Evolutionary conservation across 2,797 vertebrate species (phyloP).

Genomic region (Lates japonicus): DNA sequence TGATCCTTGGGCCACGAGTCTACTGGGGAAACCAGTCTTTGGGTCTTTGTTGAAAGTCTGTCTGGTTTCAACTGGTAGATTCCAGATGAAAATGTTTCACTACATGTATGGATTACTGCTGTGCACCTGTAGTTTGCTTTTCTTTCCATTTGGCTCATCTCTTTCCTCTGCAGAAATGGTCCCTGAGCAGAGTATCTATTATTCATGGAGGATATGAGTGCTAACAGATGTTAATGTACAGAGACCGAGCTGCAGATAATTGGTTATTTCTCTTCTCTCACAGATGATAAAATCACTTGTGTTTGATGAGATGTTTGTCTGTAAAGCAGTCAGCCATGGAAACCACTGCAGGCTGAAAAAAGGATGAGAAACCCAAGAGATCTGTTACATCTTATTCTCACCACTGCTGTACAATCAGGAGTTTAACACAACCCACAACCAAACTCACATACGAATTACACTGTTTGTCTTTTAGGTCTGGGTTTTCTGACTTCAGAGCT

Average conservation of each 20-base stretch:
- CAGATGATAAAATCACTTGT: background rate
- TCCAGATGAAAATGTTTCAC: background rate
- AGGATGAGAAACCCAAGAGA: too few species aligned
- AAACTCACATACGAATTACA: background rate
- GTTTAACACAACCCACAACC: background rate
- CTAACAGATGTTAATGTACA: constrained; percentile 14
- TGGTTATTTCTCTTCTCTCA: background rate
- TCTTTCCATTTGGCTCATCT: background rate
- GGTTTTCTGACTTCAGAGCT: background rate
- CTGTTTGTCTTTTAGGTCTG: background rate
- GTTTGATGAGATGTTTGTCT: background rate
- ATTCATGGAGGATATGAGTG: constrained; percentile 17
- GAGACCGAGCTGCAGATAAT: background rate
- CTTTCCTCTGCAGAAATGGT: background rate
- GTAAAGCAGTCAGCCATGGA: background rate
- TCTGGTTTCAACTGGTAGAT: too few species aligned
- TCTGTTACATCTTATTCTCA: background rate
- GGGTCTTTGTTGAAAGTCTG: background rate
- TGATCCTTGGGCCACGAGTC: background rate
- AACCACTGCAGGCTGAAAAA: background rate
- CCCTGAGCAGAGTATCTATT: constrained; percentile 38
- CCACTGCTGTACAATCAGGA: too few species aligned
- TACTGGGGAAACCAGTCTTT: background rate
- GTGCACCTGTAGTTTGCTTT: background rate
- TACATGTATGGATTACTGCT: background rate